Evolutionary conservation across 2,797 vertebrate genomes (phyloP).

Genomic region (Muraenolepis orangiensis): DNA sequence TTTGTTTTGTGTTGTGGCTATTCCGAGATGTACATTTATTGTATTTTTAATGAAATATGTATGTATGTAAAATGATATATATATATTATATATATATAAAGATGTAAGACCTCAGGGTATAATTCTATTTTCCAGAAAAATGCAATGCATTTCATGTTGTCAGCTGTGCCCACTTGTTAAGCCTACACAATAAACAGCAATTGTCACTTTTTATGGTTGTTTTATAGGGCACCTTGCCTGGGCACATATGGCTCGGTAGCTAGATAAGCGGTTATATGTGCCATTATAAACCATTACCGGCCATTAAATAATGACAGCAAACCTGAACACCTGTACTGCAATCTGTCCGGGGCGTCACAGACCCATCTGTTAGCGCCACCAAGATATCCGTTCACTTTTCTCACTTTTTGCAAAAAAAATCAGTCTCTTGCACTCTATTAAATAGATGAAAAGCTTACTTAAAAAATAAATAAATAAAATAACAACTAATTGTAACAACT

Average conservation of each 20-base stretch:
- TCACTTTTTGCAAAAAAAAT: not conserved
- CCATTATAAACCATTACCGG: slow-evolving; percentile 41
- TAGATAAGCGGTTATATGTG: slow-evolving; percentile 57
- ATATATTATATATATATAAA: too few relatives aligned
- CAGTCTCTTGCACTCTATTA: not conserved
- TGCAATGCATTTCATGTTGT: slow-evolving; percentile 45
- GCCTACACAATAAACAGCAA: slow-evolving; percentile 53
- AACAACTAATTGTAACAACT: slow-evolving; percentile 30
- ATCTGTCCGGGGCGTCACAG: not conserved
- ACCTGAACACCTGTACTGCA: slow-evolving; percentile 18
- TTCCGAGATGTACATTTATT: not conserved
- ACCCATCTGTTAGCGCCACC: not conserved
- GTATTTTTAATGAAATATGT: too few relatives aligned
- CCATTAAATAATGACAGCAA: slow-evolving; percentile 27
- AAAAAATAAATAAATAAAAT: slow-evolving; percentile 11
- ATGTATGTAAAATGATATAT: not conserved
- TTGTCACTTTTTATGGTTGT: slow-evolving; percentile 55
- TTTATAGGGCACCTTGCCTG: slow-evolving; percentile 37
- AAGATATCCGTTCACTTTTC: too few relatives aligned
- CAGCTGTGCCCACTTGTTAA: slow-evolving; percentile 56
- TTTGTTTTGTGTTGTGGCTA: not conserved
- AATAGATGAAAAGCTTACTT: not conserved
- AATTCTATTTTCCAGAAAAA: slow-evolving; percentile 21
- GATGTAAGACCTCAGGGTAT: not conserved
- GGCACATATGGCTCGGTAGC: slow-evolving; percentile 48